Percentiles rank a stretch among this genome's conserved stretches.
Conservation (phyloP, 2,888 invertebrate genomes). For the Odontocerum albicorne region DNA sequence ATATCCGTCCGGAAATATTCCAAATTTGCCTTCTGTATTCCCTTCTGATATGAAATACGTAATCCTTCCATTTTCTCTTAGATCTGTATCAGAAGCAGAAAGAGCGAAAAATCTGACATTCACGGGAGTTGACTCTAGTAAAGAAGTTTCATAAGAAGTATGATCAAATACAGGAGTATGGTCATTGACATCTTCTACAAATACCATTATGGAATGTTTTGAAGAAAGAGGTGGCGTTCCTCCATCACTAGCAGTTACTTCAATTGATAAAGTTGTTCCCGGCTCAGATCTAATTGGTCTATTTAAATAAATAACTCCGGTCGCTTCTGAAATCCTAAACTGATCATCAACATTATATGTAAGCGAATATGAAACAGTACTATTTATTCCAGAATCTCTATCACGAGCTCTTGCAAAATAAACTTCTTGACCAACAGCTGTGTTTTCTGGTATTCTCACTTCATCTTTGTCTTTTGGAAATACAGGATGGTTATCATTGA, state of each 20-base stretch:
- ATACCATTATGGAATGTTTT: slow-evolving; percentile 70
- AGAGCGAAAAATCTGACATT: slow-evolving; percentile 90
- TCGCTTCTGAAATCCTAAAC: slow-evolving; percentile 82
- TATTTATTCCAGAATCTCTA: slow-evolving; percentile 86
- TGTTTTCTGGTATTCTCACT: slow-evolving; percentile 80
- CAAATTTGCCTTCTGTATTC: slow-evolving; percentile 83
- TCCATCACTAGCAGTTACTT: slow-evolving; percentile 84
- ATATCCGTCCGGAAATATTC: slow-evolving; percentile 93
- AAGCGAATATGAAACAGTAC: slow-evolving; percentile 79
- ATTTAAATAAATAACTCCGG: slow-evolving; percentile 87
- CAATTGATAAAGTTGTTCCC: slow-evolving; percentile 68
- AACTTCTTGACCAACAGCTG: slow-evolving; percentile 92
- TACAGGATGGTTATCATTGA: slow-evolving; percentile 89
- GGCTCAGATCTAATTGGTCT: slow-evolving; percentile 77
- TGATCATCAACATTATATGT: slow-evolving; percentile 77
- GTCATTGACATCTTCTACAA: slow-evolving; percentile 89
- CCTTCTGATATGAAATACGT: slow-evolving; percentile 85
- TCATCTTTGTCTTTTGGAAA: slow-evolving; percentile 80
- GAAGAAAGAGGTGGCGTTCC: slow-evolving; percentile 75
- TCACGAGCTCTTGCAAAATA: slow-evolving; percentile 86
- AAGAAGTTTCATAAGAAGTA: slow-evolving; percentile 88
- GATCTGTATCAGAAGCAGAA: slow-evolving; percentile 86
- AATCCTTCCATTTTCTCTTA: slow-evolving; percentile 77
- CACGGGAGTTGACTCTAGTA: slow-evolving; percentile 86
- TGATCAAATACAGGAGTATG: slow-evolving; percentile 94